A percentile compares a stretch with the other conserved stretches of the same genome.
These are phyloP conservation scores for Macrophya annulata DNA, from an alignment of 2,888 invertebrate genomes.

Conservation along the genomic window DNA sequence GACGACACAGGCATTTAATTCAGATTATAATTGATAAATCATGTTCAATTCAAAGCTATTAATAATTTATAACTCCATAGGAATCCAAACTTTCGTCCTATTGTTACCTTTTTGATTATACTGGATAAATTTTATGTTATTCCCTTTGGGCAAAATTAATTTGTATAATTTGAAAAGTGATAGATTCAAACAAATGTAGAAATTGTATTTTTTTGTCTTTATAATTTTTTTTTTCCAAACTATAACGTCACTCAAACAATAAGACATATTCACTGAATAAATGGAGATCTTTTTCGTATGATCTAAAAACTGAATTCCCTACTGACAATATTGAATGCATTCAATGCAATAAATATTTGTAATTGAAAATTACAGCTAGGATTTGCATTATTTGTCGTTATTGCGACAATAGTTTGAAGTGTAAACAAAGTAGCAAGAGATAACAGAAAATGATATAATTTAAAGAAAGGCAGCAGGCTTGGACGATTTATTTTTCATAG, in stretches of 20 bases:
- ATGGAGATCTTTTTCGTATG: not conserved
- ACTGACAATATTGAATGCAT: not conserved
- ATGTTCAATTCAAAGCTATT: not conserved
- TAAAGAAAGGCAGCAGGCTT: not conserved
- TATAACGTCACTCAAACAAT: not conserved
- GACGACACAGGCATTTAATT: not conserved
- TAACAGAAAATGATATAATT: not conserved
- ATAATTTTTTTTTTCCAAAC: not conserved
- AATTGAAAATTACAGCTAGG: not conserved
- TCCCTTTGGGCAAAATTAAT: not conserved
- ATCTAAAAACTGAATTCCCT: not conserved
- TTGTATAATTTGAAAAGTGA: not conserved
- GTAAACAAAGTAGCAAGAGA: not conserved
- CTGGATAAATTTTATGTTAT: not conserved
- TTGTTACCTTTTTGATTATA: not conserved
- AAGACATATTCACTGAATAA: not conserved
- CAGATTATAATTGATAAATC: not conserved
- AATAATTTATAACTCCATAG: too few species aligned
- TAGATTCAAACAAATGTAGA: too few species aligned
- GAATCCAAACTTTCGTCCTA: slow-evolving; percentile 10
- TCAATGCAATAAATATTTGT: not conserved
- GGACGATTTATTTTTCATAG: not conserved
- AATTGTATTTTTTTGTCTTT: too few species aligned
- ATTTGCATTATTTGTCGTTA: slow-evolving; percentile 11
- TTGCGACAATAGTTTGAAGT: not conserved